Evolutionary conservation across 2,888 invertebrate species (phyloP), one percentile per base, ranked within the genome.

Genomic region (Phoronis australis): DNA sequence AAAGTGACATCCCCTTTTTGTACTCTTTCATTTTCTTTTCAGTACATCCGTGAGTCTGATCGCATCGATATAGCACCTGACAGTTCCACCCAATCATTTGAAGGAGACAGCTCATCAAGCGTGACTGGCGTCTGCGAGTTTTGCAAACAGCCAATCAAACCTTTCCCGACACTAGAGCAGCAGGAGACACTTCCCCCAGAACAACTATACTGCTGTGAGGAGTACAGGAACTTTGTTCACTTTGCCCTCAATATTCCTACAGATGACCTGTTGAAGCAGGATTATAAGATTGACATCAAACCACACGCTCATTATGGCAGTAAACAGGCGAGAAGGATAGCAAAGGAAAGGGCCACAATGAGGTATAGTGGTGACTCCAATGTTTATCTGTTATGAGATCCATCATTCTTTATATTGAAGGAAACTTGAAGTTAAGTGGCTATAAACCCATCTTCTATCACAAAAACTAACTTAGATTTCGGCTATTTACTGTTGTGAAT

Each of bases 201-300:
- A 22, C 56, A 62, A 46, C 52, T 75, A 20, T 75, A 68, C 53
- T 76, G 76, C 52, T 76, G 75, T 59, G 66, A 66, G 39, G 66
- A 69, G 1, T 75, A 74, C 48, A 54, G 67, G 5, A 68, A 75
- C 41, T 74, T 74, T 56, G 67, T 75, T 1, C 64, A 72, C 47
- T 68, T 63, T 56, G 65, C 69, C 15, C 54, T 68, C 24, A 60
- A 52, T 15, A 62, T 63, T 15, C 62, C 64, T 12, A 44, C 45
- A 51, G 66, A 65, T 22, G 59, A 63, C 35, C 64, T 66, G 42
- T 54, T 57, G n/a, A 50, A 48, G 26, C 55, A 61, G 21, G 53
- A 57, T 45, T 56, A 52, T 15, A 60, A 59, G 45, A 73, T 73
- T 44, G 62, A 60, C 51, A 59, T 73, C 23, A 66, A 67, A 47